Conservation (phyloP, 2,888 invertebrate genomes). For the Rhogogaster chlorosoma region DNA sequence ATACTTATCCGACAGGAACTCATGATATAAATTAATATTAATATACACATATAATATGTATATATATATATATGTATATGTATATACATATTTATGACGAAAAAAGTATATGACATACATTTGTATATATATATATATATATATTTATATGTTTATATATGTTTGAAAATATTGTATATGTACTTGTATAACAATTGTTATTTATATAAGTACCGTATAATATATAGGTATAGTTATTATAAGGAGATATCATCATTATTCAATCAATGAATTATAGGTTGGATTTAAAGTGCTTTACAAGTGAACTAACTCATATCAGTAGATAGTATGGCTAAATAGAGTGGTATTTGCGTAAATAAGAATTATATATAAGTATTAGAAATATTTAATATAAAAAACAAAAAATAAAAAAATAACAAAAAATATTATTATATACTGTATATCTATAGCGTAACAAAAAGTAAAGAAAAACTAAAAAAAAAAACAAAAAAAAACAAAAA, state of each 20-base stretch:
- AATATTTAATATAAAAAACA: slow-evolving; percentile 46
- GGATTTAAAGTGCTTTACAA: slow-evolving; percentile 77
- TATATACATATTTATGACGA: slow-evolving; percentile 53
- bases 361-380: slow-evolving; percentile 55
- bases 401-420: slow-evolving; percentile 13
- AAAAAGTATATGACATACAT: slow-evolving; percentile 60
- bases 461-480: slow-evolving; percentile 39
- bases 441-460: slow-evolving; percentile 53
- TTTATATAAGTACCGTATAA: slow-evolving; percentile 57
- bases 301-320: slow-evolving; percentile 76
- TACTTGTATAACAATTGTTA: slow-evolving; percentile 56
- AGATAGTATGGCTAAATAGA: slow-evolving; percentile 69
- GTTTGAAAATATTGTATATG: slow-evolving; percentile 23
- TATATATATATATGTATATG: slow-evolving; percentile 53
- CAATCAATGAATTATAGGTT: slow-evolving; percentile 65
- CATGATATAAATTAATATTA: slow-evolving; percentile 54
- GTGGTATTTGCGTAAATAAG: slow-evolving; percentile 45
- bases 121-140: slow-evolving; percentile 62
- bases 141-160: slow-evolving; percentile 58
- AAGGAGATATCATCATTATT: slow-evolving; percentile 40
- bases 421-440: slow-evolving; percentile 42
- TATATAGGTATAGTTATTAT: slow-evolving; percentile 10
- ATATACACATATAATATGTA: slow-evolving; percentile 67
- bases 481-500: slow-evolving; percentile 31
- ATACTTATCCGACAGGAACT: not conserved